Evolutionary conservation across 2,888 invertebrate species (phyloP).

Genomic region (Eulithis testata): DNA sequence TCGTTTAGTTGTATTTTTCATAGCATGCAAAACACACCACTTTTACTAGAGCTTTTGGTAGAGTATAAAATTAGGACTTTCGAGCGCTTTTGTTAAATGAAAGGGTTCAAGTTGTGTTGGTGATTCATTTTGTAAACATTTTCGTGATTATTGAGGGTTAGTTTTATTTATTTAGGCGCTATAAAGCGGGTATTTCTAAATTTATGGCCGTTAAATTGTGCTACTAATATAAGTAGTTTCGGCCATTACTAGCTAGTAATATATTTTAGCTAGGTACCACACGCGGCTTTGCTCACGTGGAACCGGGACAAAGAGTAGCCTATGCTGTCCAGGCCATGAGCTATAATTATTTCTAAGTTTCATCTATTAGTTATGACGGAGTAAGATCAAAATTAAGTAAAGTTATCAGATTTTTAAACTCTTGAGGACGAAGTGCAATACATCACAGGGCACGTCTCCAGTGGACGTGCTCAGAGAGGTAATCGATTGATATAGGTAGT

Average conservation of each 20-base stretch:
- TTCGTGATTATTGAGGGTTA: constrained; percentile 23
- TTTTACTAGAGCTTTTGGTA: constrained; percentile 5
- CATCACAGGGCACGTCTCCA: too few species aligned
- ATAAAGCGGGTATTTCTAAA: constrained; percentile 6
- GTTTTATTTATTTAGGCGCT: constrained; percentile 24
- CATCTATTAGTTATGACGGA: too few species aligned
- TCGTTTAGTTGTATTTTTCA: constrained; percentile 21
- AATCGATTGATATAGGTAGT: too few species aligned
- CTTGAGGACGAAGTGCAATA: too few species aligned
- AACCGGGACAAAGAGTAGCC: too few species aligned
- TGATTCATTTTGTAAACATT: constrained; percentile 13
- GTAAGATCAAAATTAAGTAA: too few species aligned
- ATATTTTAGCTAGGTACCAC: too few species aligned
- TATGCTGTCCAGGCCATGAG: too few species aligned
- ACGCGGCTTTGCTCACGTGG: too few species aligned
- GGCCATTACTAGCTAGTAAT: background rate
- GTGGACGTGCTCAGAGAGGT: too few species aligned
- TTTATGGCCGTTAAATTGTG: constrained; percentile 17
- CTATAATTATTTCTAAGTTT: too few species aligned
- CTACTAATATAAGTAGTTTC: constrained; percentile 1
- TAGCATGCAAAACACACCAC: constrained; percentile 15
- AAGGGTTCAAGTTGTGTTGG: constrained; percentile 13
- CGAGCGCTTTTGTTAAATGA: background rate
- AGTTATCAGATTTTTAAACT: too few species aligned
- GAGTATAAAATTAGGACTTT: background rate